Evolutionary conservation across 2,113 vertebrate species (phyloP).

Genomic region (Uria aalge): DNA sequence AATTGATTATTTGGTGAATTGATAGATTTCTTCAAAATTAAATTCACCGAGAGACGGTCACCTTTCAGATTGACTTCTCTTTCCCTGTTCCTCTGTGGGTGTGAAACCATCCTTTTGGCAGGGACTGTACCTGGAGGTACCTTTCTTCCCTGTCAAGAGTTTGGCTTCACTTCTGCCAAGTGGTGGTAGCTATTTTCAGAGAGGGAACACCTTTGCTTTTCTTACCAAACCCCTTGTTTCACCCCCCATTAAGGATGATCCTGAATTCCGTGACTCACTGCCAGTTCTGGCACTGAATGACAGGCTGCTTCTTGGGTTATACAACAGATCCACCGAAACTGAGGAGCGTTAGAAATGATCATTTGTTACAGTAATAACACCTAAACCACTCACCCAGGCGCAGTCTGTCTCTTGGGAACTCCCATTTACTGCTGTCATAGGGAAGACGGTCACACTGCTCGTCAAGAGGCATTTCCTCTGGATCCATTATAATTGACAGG

Average conservation of each 20-base stretch:
- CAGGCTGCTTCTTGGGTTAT: background rate
- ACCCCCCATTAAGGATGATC: background rate
- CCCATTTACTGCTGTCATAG: conserved; percentile 93
- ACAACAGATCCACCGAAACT: rapidly evolving
- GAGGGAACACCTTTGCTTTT: background rate
- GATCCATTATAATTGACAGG: conserved; percentile 94
- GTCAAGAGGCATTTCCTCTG: conserved; percentile 88
- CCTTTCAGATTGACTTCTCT: background rate
- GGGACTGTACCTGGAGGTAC: background rate
- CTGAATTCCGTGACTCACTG: background rate
- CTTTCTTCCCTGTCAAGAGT: background rate
- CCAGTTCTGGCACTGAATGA: background rate
- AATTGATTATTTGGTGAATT: background rate
- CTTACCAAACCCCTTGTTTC: background rate
- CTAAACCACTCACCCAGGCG: conserved; percentile 74
- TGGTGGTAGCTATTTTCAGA: background rate
- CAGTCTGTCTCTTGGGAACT: conserved; percentile 91
- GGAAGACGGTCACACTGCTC: conserved; percentile 91
- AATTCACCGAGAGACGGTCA: background rate
- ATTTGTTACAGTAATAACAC: background rate
- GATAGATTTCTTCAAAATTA: background rate
- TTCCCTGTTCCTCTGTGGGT: background rate
- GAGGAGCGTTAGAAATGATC: background rate
- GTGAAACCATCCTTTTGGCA: background rate
- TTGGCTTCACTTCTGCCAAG: background rate